Evolutionary conservation across 2,113 vertebrate genomes (phyloP), one percentile per base, ranked within the genome.

Genomic region (Rana temporaria): DNA sequence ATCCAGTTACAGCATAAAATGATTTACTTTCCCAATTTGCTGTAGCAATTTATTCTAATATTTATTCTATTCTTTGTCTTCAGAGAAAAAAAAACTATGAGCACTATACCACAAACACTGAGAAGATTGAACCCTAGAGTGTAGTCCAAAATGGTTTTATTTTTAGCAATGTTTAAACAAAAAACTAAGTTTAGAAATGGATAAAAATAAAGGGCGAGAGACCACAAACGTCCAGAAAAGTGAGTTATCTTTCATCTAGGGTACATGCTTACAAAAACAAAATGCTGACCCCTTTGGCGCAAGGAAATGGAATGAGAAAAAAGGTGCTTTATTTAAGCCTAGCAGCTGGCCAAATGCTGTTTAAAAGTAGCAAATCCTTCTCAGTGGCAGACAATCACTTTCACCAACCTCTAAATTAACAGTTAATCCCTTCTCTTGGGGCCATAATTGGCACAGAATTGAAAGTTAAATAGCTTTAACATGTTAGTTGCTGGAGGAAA

Each of bases 381-480:
- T 76, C 63, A 76, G 81, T 83, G 64, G 64, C 81, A 82, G 80
- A 82, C 60, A 83, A 83, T 83, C 81, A 76, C 72, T 68, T 76
- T 83, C 71, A 48, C 63, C 72, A 83, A 76, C 72, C 71, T 83
- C 63, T 68, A 83, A 83, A 76, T 83, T 76, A 83, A 76, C 63
- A 18, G 63, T 76, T 83, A 83, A 83, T 83, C 71, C 68, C 64
- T 68, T 83, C 62, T 82, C 81, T 76, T 16, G 32, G 34, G 81
- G 81, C 52, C 63, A 52, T 76, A 83, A 83, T 83, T 83, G 81
- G 81, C 73, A 75, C 71, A 63, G 68, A 83, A 60, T 48, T 76
- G 72, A 83, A 83, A 68, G 32, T 76, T 83, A 76, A 83, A 83
- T 76, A 68, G 71, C 32, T 83, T 83, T 83, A 76, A 75, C 81